Evolutionary conservation across 2,797 vertebrate species (phyloP), one percentile per base, ranked within the genome.

Genomic region (Siniperca scherzeri): DNA sequence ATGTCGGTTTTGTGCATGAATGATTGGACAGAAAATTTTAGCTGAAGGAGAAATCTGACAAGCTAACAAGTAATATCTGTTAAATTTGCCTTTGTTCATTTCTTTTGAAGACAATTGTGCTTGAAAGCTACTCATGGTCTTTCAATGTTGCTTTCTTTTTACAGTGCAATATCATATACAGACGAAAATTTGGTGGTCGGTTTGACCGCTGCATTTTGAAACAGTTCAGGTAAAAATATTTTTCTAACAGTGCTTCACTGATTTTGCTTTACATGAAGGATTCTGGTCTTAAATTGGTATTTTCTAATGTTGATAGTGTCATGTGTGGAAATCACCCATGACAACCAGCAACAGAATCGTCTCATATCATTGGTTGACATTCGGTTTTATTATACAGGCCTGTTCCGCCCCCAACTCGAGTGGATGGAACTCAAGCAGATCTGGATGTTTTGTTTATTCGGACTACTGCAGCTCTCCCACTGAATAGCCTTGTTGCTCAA

Each of bases 331-430:
- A 42, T 42, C 40, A 42, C 40, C 40, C 10, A n/a, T 55, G 11
- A 42, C 10, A 42, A 2, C 10, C 10, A 11, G 9, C 10, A 42
- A 42, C 40, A 11, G 40, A 42, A 42, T 42, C 1, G 1, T 42
- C 2, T 61, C 36, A 22, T 22, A 21, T 42, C 22, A 42, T 3
- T 42, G 10, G 10, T 42, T 42, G 40, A 21, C 60, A 7, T 42
- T 62, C 16, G 12, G 3, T 64, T 25, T 44, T 7, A 42, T 64
- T 3, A 16, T 4, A 25, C 38, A 64, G 61, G 4, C 1, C 1
- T 16, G 13, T 0, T 40, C 0, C 4, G 40, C 0, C 5, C 1
- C 27, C 3, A 14, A 2, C 53, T 16, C 38, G 40, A 25, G 40
- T 0, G 7, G 14, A n/a, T 1, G 21, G 0, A 25, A 64, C 61